phyloP scores from a whole-genome alignment of 1,140 invertebrate species.

The Armadillidium nasatum region DNA sequence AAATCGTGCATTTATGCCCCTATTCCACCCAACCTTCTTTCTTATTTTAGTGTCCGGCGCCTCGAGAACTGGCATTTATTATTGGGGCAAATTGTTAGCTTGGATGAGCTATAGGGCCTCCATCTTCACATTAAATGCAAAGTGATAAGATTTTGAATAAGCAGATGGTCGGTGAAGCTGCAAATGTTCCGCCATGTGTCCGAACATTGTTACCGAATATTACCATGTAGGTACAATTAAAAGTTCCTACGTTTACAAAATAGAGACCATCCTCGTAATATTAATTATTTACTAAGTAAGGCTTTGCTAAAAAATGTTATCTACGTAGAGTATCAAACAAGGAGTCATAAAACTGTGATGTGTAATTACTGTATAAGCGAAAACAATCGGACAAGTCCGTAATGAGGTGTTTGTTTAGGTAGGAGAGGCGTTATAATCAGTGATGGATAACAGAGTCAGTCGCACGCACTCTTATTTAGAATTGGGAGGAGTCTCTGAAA shows the following conservation, averaged over 20 bases:
- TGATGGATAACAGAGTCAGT: constrained; percentile 39
- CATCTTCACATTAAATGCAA: constrained; percentile 43
- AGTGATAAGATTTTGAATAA: constrained; percentile 41
- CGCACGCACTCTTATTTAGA: constrained; percentile 33
- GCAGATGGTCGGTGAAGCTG: constrained; percentile 36
- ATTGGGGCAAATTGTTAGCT: constrained; percentile 42
- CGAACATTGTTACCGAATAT: constrained; percentile 16
- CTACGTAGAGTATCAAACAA: background rate
- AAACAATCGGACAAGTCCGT: constrained; percentile 38
- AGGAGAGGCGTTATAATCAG: constrained; percentile 43
- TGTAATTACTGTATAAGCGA: constrained; percentile 9
- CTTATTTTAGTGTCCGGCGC: constrained; percentile 38
- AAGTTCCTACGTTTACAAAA: background rate
- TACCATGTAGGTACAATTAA: background rate
- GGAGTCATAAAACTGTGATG: background rate
- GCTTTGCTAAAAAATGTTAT: background rate
- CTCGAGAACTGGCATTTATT: constrained; percentile 38
- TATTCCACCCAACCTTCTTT: constrained; percentile 28
- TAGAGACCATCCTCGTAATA: background rate
- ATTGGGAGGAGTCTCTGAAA: constrained; percentile 27
- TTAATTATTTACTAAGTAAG: constrained; percentile 10
- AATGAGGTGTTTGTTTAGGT: constrained; percentile 44
- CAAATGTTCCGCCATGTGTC: constrained; percentile 35
- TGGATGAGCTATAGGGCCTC: constrained; percentile 43
- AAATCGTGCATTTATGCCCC: background rate